Evolutionary conservation across 2,797 vertebrate genomes (phyloP).

Genomic region (Amblyraja radiata): DNA sequence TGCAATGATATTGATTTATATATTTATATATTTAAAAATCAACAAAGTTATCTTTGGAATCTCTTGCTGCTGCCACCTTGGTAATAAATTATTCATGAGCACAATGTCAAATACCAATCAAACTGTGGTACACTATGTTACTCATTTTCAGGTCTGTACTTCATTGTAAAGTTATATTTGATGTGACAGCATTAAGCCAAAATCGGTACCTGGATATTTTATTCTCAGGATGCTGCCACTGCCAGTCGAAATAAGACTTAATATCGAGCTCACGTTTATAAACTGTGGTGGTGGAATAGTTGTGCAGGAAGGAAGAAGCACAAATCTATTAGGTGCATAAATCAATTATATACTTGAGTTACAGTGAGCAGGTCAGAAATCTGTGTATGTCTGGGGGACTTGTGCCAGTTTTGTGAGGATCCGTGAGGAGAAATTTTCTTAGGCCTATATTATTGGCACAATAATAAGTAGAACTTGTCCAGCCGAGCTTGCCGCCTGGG

Average conservation of each 20-base stretch:
- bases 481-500: no score
- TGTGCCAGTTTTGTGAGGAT: no score
- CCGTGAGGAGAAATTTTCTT: no score
- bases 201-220: background rate
- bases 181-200: conserved; percentile 6
- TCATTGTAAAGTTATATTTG: background rate
- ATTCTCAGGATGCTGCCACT: background rate
- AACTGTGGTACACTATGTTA: background rate
- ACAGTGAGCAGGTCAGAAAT: no score
- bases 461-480: no score
- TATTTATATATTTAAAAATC: background rate
- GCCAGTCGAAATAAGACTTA: background rate
- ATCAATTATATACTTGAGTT: background rate
- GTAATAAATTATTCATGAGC: conserved; percentile 23
- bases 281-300: background rate
- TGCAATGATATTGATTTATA: conserved; percentile 2
- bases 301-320: background rate
- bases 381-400: no score
- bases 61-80: background rate
- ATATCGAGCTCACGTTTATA: background rate
- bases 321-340: background rate
- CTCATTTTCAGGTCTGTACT: background rate
- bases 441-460: no score
- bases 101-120: background rate
- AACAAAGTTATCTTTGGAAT: background rate